These are phyloP conservation scores for Alloplasta piceator DNA, from an alignment of 2,888 invertebrate genomes.

Conservation along the genomic window DNA sequence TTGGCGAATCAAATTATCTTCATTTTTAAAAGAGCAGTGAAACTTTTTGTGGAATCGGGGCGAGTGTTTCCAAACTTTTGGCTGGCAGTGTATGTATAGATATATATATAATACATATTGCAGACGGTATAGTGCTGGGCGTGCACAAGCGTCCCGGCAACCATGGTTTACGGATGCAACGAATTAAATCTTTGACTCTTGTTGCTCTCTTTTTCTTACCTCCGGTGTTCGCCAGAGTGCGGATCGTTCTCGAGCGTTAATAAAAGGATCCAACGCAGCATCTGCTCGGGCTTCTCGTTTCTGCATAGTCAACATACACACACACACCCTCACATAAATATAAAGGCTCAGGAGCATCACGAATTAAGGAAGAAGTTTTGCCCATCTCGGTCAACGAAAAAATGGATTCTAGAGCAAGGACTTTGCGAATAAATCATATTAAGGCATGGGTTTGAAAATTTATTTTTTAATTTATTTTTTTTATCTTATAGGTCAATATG, in stretches of 20 bases:
- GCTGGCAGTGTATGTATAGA: too few relatives aligned
- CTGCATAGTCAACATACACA: background rate
- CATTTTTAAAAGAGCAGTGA: too few relatives aligned
- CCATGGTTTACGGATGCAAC: conserved; percentile 62
- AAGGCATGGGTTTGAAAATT: too few relatives aligned
- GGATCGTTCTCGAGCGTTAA: conserved; percentile 52
- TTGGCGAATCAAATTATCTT: too few relatives aligned
- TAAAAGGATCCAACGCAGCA: conserved; percentile 51
- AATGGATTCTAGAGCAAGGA: too few relatives aligned
- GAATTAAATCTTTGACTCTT: conserved; percentile 62
- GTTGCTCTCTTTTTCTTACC: conserved; percentile 38
- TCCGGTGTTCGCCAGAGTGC: conserved; percentile 23
- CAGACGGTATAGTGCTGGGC: conserved; percentile 46
- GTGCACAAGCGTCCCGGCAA: conserved; percentile 45
- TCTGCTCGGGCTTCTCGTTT: conserved; percentile 31
- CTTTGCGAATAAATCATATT: too few relatives aligned
- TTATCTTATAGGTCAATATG: too few relatives aligned
- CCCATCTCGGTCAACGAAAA: too few relatives aligned
- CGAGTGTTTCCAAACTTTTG: too few relatives aligned
- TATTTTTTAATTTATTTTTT: too few relatives aligned
- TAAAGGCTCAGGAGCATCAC: conserved; percentile 15
- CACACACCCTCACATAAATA: too few relatives aligned
- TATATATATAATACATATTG: conserved; percentile 20
- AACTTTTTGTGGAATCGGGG: too few relatives aligned
- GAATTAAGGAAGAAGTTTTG: background rate